Conservation (phyloP, 2,888 invertebrate species). For the Tolmerus cingulatus region DNA sequence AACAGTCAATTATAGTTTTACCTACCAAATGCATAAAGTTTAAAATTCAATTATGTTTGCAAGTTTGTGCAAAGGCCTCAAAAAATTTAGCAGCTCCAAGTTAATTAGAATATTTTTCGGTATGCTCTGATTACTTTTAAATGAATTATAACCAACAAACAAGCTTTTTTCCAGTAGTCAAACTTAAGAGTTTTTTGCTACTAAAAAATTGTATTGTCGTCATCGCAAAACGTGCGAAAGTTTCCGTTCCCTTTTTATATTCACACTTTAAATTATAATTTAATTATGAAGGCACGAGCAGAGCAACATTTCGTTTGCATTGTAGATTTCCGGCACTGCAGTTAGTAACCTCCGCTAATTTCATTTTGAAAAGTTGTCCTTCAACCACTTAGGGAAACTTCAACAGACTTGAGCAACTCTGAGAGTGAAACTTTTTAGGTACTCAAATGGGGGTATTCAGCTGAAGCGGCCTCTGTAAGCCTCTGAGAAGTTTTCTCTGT, state of each 20-base stretch:
- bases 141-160: background rate
- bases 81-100: background rate
- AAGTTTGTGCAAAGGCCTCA: background rate
- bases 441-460: background rate
- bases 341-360: background rate
- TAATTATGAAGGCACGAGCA: background rate
- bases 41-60: background rate
- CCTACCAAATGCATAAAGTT: background rate
- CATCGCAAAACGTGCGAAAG: background rate
- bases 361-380: background rate
- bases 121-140: background rate
- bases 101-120: background rate
- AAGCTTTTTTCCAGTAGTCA: background rate
- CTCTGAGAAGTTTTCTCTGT: background rate
- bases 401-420: background rate
- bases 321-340: background rate
- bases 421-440: background rate
- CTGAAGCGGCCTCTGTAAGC: background rate
- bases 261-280: background rate
- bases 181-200: background rate
- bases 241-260: background rate
- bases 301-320: background rate
- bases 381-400: background rate
- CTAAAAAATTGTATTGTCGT: background rate
- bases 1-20: background rate